phyloP scores from a whole-genome alignment of 2,888 invertebrate species.

The Oxystoma pomonae region DNA sequence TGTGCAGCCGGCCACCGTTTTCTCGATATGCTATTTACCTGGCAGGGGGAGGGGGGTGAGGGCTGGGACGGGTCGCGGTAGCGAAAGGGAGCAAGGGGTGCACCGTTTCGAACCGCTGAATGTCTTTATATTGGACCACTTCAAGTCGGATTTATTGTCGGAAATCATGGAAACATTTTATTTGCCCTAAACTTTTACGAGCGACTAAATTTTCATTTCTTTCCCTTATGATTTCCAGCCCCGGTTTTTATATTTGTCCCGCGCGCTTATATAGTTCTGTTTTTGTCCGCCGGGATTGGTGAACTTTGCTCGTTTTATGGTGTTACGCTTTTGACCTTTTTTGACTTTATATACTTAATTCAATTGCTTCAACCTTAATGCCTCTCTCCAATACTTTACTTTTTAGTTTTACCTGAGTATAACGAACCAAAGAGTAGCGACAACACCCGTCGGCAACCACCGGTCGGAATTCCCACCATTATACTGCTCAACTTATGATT shows the following conservation, averaged over 20 bases:
- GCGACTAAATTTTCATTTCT: conserved; percentile 42
- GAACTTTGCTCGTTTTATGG: neutral
- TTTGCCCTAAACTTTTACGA: conserved; percentile 45
- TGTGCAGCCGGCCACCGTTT: neutral
- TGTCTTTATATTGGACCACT: conserved; percentile 44
- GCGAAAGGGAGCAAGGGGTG: too few species aligned
- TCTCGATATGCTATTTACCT: neutral
- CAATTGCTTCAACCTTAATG: too few species aligned
- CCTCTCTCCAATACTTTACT: too few species aligned
- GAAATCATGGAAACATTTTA: conserved; percentile 47
- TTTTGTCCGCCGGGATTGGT: conserved; percentile 12
- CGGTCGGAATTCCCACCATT: too few species aligned
- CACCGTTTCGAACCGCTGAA: conserved; percentile 29
- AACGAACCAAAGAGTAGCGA: too few species aligned
- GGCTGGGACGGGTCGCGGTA: neutral
- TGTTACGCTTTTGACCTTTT: neutral
- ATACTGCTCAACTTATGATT: too few species aligned
- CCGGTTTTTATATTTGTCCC: conserved; percentile 21
- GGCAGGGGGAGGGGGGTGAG: neutral
- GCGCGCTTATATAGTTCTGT: conserved; percentile 22
- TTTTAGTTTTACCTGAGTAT: too few species aligned
- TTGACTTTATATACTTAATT: too few species aligned
- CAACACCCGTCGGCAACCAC: too few species aligned
- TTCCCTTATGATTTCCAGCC: conserved; percentile 20
- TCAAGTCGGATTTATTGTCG: conserved; percentile 44